phyloP scores from a whole-genome alignment of 2,888 invertebrate genomes.

The Ischnus inquisitorius region DNA sequence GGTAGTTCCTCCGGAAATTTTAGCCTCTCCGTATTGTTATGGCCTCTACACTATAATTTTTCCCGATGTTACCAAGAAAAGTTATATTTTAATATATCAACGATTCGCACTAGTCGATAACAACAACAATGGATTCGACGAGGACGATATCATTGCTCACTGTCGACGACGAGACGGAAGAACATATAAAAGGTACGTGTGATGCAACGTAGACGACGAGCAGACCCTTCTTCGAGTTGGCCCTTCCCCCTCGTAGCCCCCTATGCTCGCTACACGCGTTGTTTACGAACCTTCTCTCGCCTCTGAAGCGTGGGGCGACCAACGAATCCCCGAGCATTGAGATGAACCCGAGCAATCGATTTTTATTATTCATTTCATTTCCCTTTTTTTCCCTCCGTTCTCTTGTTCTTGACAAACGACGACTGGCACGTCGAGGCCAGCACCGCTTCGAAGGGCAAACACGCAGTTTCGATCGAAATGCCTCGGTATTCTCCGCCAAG shows the following conservation, averaged over 20 bases:
- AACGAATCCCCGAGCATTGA: neutral
- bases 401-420: neutral
- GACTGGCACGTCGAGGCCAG: neutral
- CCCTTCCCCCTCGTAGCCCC: neutral
- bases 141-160: neutral
- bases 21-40: conserved; percentile 20
- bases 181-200: conserved; percentile 55
- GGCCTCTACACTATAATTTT: neutral
- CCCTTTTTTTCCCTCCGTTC: neutral
- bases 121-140: conserved; percentile 48
- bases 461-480: neutral
- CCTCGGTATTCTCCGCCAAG: neutral
- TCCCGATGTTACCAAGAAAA: neutral
- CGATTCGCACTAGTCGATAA: neutral
- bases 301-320: neutral
- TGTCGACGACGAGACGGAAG: conserved; percentile 30
- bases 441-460: neutral
- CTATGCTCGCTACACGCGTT: conserved; percentile 1
- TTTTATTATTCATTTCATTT: conserved; percentile 27
- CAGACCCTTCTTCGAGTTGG: neutral
- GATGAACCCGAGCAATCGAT: conserved; percentile 37
- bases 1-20: conserved; percentile 49
- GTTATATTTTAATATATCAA: neutral
- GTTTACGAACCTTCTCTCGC: neutral
- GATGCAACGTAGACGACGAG: neutral